Percentiles rank a stretch among this genome's conserved stretches.
phyloP scores from a whole-genome alignment of 2,113 vertebrate genomes.

The Cyanoderma ruficeps region DNA sequence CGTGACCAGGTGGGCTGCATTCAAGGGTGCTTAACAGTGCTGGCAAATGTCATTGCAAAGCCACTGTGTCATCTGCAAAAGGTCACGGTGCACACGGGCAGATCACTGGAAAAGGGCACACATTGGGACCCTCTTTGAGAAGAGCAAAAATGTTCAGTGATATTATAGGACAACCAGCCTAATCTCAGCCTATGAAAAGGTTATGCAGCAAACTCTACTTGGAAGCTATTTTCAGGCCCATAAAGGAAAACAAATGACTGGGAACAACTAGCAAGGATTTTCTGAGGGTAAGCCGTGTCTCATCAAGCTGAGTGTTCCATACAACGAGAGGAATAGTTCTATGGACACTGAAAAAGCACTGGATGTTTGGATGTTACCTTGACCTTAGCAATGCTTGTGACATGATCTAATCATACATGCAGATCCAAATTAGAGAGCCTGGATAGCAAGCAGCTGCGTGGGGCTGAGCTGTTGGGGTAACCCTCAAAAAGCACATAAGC shows the following conservation, averaged over 20 bases:
- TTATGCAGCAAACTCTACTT: not conserved
- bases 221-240: not conserved
- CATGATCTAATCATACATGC: not conserved
- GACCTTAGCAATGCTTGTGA: not conserved
- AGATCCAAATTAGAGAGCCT: not conserved
- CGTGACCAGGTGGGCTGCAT: not conserved
- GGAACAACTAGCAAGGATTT: not conserved
- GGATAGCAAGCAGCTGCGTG: fast-evolving
- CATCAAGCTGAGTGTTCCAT: not conserved
- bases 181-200: not conserved
- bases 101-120: not conserved
- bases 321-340: not conserved
- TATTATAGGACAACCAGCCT: not conserved
- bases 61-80: not conserved
- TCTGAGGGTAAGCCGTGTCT: not conserved
- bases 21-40: not conserved
- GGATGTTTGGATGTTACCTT: not conserved
- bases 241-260: not conserved
- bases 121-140: not conserved
- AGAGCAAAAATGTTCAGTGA: not conserved
- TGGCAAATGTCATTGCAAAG: not conserved
- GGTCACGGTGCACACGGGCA: not conserved
- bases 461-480: not conserved
- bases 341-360: not conserved
- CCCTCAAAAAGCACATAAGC: not conserved